A percentile compares a stretch with the other conserved stretches of the same genome.
phyloP scores from a whole-genome alignment of 2,888 invertebrate genomes.

The Baccha elongata region DNA sequence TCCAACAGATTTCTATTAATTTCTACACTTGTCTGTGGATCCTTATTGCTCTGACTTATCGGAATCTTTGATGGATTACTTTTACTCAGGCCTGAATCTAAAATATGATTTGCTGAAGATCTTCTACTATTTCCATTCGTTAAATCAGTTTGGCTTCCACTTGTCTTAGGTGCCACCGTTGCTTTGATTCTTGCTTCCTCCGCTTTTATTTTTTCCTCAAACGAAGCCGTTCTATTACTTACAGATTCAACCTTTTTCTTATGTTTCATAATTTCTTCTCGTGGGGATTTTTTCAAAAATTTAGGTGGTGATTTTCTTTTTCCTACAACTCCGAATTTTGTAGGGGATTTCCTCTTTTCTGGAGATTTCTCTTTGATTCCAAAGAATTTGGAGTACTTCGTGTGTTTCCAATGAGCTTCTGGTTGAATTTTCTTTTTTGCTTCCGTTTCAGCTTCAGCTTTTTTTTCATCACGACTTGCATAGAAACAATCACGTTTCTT shows the following conservation, averaged over 20 bases:
- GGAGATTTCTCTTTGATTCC: conserved; percentile 77
- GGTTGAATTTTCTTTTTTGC: conserved; percentile 58
- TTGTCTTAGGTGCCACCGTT: neutral
- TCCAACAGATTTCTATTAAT: conserved; percentile 20
- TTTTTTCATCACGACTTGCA: conserved; percentile 74
- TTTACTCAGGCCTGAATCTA: neutral
- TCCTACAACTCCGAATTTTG: conserved; percentile 1
- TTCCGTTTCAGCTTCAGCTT: conserved; percentile 54
- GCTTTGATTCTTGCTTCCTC: conserved; percentile 39
- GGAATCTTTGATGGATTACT: conserved; percentile 37
- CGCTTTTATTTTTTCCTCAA: conserved; percentile 62
- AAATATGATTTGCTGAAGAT: neutral
- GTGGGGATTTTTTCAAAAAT: conserved; percentile 55
- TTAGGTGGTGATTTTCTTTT: conserved; percentile 56
- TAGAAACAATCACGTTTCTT: conserved; percentile 80
- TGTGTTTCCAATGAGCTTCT: conserved; percentile 78
- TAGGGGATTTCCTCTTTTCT: conserved; percentile 76
- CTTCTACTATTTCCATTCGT: conserved; percentile 17
- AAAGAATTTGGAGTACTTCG: conserved; percentile 80
- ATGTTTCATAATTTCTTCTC: conserved; percentile 62
- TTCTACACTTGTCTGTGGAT: conserved; percentile 2
- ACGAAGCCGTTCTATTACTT: conserved; percentile 52
- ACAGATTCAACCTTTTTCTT: conserved; percentile 58
- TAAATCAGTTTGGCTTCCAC: conserved; percentile 11
- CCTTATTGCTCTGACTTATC: conserved; percentile 12